These are phyloP conservation scores for Cirrhinus molitorella DNA, from an alignment of 2,797 vertebrate genomes.

Conservation along the genomic window DNA sequence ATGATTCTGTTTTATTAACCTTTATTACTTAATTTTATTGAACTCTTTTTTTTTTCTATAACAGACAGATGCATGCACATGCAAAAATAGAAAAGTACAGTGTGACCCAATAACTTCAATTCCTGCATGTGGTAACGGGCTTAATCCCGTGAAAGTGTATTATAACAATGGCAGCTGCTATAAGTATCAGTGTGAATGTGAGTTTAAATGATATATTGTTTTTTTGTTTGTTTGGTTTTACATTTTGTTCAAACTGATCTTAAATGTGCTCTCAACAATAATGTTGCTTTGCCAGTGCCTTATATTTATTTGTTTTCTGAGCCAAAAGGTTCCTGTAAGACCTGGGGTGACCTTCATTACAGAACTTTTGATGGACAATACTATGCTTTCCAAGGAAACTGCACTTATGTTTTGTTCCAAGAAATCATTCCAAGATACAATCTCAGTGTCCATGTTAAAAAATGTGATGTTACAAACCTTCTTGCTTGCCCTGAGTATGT, in stretches of 20 bases:
- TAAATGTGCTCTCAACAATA: slow-evolving; percentile 62
- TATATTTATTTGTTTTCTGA: not conserved
- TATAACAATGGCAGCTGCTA: slow-evolving; percentile 83
- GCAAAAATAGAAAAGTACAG: slow-evolving; percentile 66
- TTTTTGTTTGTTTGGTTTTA: too few species aligned
- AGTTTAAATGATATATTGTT: slow-evolving; percentile 66
- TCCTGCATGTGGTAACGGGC: slow-evolving; percentile 80
- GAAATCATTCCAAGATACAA: slow-evolving; percentile 79
- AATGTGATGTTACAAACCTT: slow-evolving; percentile 72
- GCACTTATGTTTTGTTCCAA: slow-evolving; percentile 89
- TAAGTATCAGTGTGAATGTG: slow-evolving; percentile 89
- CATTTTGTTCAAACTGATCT: too few species aligned
- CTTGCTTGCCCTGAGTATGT: slow-evolving; percentile 74
- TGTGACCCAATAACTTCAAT: slow-evolving; percentile 65
- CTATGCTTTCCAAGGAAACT: slow-evolving; percentile 91
- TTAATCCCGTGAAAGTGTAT: slow-evolving; percentile 74
- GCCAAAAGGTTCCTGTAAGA: slow-evolving; percentile 83
- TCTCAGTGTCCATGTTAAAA: slow-evolving; percentile 84
- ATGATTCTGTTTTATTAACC: not conserved
- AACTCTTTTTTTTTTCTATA: slow-evolving; percentile 44
- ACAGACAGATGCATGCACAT: slow-evolving; percentile 81
- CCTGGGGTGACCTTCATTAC: slow-evolving; percentile 92
- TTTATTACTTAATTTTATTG: not conserved
- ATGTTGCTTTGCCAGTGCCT: not conserved
- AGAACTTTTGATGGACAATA: slow-evolving; percentile 90